Evolutionary conservation across 2,888 invertebrate genomes (phyloP), one percentile per base, ranked within the genome.

Genomic region (Acrocera orbiculus): DNA sequence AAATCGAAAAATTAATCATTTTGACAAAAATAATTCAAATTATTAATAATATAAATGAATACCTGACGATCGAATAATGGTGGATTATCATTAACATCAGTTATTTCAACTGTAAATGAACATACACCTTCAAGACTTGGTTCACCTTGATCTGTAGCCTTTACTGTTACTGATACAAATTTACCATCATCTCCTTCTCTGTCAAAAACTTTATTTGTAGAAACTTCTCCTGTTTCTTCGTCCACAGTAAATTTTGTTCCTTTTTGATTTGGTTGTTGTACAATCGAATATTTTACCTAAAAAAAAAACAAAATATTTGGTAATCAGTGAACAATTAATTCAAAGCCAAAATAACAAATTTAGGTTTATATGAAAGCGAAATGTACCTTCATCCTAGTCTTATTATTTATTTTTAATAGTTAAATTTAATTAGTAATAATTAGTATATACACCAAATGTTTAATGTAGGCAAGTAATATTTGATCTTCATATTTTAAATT

Each of bases 101-200:
- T 89, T 34, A 96, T 90, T 66, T 92, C 92, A 29, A 93, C 93
- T 11, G 90, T 92, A 57, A 98, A 96, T 6, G 95, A 95, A 61
- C 98, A 98, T 44, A 95, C 93, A 16, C 95, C 93, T 61, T 95
- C 95, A 44, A 98, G 61, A 0, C 90, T 89, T 2, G 95, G 93
- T 56, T 89, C 89, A n/a, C 95, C 98, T 56, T 93, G 86, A 70
- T 98, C 98, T 1, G 92, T 92, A 5, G 95, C 98, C 63, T 95
- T 93, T 0, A 95, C 87, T 0, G 93, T 95, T 5, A 92, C 89
- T 0, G 89, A 89, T 5, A 92, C 92, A 59, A 90, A 90, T 63
- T 90, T 89, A 7, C 90, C 90, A 56, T 90, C 90, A 48, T 95
- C 93, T 1, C 90, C 90, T 63, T 95, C 95, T 40, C 93, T 74